These are phyloP conservation scores for Hydropsyche betteni DNA, from an alignment of 2,888 invertebrate species.

Conservation along the genomic window DNA sequence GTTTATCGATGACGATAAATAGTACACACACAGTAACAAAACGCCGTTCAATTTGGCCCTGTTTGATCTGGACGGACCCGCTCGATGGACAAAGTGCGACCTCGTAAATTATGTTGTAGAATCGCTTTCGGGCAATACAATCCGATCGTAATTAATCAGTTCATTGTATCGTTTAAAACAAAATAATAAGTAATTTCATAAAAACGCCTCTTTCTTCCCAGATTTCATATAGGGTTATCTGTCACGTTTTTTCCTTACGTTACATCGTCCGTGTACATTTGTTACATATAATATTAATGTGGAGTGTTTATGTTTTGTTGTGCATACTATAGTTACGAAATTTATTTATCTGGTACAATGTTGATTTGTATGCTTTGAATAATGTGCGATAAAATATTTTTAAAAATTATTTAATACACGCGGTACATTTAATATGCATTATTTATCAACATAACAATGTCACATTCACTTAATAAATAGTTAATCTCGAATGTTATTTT, in stretches of 20 bases:
- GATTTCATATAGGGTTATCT: constrained; percentile 9
- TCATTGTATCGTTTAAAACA: background rate
- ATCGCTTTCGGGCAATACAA: constrained; percentile 32
- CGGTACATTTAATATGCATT: too few species aligned
- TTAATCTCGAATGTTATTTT: too few species aligned
- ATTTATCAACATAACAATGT: too few species aligned
- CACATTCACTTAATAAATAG: too few species aligned
- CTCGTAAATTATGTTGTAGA: constrained; percentile 13
- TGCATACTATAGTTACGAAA: constrained; percentile 6
- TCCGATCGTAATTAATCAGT: background rate
- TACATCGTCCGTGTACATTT: background rate
- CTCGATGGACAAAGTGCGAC: constrained; percentile 32
- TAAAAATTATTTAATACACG: too few species aligned
- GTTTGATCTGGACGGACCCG: constrained; percentile 20
- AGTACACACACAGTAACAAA: constrained; percentile 2
- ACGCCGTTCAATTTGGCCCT: constrained; percentile 38
- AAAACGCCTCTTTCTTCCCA: background rate
- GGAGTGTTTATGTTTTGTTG: background rate
- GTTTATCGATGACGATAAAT: constrained; percentile 37
- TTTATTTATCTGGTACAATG: background rate
- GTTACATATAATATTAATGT: background rate
- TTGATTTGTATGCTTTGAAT: background rate
- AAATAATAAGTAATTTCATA: background rate
- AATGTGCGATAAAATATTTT: background rate
- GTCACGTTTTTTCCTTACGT: background rate